phyloP scores from a whole-genome alignment of 1,140 invertebrate species.

The Drosophila asahinai region DNA sequence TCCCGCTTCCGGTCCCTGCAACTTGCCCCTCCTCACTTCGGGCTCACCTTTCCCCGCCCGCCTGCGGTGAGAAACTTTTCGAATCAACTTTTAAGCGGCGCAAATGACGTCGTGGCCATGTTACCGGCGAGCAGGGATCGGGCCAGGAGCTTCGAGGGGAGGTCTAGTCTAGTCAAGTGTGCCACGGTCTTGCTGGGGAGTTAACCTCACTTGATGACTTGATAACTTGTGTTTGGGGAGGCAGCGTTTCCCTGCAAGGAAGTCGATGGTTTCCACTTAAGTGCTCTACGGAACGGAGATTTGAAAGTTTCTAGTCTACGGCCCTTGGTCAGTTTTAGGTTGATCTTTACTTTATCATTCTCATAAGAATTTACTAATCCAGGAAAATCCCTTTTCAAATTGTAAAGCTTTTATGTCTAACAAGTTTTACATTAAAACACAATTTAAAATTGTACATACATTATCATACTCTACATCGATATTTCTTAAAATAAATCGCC shows the following conservation, averaged over 20 bases:
- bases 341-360: no score
- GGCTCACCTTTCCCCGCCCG: constrained; percentile 11
- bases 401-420: no score
- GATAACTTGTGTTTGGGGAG: constrained; percentile 68
- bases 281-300: constrained; percentile 1
- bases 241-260: constrained; percentile 4
- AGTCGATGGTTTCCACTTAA: constrained; percentile 11
- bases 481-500: no score
- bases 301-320: neutral
- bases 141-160: neutral
- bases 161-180: constrained; percentile 25
- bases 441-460: no score
- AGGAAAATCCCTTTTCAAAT: no score
- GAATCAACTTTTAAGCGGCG: constrained; percentile 81
- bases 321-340: no score
- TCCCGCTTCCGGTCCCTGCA: constrained; percentile 14
- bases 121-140: constrained; percentile 24
- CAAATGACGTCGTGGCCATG: constrained; percentile 77
- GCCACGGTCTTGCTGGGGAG: constrained; percentile 10
- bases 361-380: no score
- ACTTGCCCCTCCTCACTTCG: neutral
- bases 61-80: constrained; percentile 77
- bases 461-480: no score
- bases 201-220: constrained; percentile 71
- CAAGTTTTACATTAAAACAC: no score